Base-by-base conservation (phyloP, 2,113 vertebrate genomes). In the Pteruthius melanotis region DNA sequence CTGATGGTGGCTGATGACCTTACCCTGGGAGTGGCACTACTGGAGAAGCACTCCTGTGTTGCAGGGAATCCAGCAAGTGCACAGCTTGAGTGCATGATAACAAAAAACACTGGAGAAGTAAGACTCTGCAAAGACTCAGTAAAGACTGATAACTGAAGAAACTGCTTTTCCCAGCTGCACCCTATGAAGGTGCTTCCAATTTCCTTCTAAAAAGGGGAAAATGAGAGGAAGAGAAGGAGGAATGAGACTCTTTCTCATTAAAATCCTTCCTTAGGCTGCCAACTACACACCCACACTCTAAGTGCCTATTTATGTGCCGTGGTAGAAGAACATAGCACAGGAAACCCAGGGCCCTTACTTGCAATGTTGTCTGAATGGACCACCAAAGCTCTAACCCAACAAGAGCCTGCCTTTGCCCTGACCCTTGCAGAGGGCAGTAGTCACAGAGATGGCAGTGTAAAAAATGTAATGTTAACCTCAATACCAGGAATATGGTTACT, bases 261-360 rank as follows among this genome's bases (percentile, higher is more conserved):
- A 95, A 96, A 95, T 93, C 78, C 53, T 87, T 91, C 61, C 81
- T 91, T 72, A 78, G 40, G 35, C 78, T 87, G 91, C 83, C 78
- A 95, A 4, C 61, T 85, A 24, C 39, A 76, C 49, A 45, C 45
- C 50, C 87, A 93, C 63, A 2, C 66, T 89, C 56, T 71, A 66
- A 77, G 21, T 59, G 74, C 72, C 72, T 89, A 42, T 91, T 91
- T 72, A 83, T 87, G 80, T 71, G 53, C 35, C 7, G 1, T 14
- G 19, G 26, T 35, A 94, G 66, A n/a, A 79, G 50, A 87, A 77
- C 2, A 1, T 0, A 4, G 59, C 49, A 28, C 13, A 63, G 87
- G 54, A 64, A 91, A 72, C n/a, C 9, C 31, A 49, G n/a, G 33
- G 30, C 21, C 11, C 63, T 72, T 20, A 16, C 18, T 68, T 61